Percentiles rank a stretch among this genome's conserved stretches.
Conservation (phyloP, 2,113 vertebrate species). For the Bubo scandiacus region DNA sequence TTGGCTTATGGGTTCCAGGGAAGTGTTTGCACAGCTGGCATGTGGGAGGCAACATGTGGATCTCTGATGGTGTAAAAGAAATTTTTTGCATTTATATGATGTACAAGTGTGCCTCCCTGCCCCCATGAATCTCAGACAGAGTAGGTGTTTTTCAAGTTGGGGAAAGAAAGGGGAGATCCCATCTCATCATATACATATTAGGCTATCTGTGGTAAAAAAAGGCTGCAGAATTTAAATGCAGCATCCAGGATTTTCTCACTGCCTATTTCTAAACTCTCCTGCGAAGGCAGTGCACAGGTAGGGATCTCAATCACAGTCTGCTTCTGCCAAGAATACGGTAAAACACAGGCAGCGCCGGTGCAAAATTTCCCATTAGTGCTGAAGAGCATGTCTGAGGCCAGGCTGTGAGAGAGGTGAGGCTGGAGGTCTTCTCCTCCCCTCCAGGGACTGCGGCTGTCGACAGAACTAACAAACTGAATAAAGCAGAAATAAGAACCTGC, state of each 20-base stretch:
- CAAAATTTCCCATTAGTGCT: not conserved
- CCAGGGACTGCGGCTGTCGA: rapidly evolving
- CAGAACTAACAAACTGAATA: not conserved
- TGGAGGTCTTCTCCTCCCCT: not conserved
- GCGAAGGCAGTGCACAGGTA: not conserved
- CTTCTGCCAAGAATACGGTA: not conserved
- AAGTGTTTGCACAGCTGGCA: not conserved
- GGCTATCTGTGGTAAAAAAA: not conserved
- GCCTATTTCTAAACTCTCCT: not conserved
- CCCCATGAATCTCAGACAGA: not conserved
- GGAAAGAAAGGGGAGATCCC: not conserved
- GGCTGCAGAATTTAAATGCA: not conserved
- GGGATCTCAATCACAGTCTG: not conserved
- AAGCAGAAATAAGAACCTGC: not conserved
- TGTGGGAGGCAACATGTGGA: not conserved
- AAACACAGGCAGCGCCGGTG: rapidly evolving
- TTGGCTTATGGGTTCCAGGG: not conserved
- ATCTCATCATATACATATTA: not conserved
- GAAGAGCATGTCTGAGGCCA: not conserved
- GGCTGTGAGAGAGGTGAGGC: not conserved
- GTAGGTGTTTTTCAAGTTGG: not conserved
- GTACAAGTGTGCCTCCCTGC: not conserved
- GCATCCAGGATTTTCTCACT: not conserved
- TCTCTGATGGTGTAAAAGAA: not conserved
- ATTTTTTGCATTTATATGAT: not conserved